phyloP scores from a whole-genome alignment of 2,113 vertebrate species.

The Gracilinanus agilis region DNA sequence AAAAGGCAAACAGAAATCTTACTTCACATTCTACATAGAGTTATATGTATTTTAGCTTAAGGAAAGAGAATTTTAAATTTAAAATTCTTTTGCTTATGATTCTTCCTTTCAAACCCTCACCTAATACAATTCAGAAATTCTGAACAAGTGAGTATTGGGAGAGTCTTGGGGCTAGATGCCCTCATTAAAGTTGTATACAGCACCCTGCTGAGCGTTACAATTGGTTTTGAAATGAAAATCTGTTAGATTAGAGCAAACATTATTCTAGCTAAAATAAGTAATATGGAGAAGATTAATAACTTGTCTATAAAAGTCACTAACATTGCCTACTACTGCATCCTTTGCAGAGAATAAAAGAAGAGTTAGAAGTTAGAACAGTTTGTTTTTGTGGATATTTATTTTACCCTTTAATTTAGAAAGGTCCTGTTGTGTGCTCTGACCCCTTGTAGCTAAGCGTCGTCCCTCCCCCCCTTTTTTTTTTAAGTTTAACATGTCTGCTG shows the following conservation, averaged over 20 bases:
- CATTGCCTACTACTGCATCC: constrained; percentile 39
- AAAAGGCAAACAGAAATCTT: constrained; percentile 76
- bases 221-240: constrained; percentile 84
- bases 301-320: constrained; percentile 69
- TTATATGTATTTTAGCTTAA: constrained; percentile 38
- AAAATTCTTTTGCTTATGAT: constrained; percentile 70
- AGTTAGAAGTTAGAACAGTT: background rate
- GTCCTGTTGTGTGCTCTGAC: too few species aligned
- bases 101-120: constrained; percentile 57
- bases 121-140: constrained; percentile 67
- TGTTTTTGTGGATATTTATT: constrained; percentile 14
- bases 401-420: constrained; percentile 17
- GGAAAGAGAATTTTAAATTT: constrained; percentile 67
- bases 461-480: background rate
- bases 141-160: constrained; percentile 64
- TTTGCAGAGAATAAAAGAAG: constrained; percentile 40
- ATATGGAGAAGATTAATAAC: constrained; percentile 70
- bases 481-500: constrained; percentile 20
- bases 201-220: constrained; percentile 81
- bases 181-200: constrained; percentile 78
- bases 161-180: constrained; percentile 61
- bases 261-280: constrained; percentile 73
- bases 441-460: too few species aligned
- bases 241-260: constrained; percentile 80
- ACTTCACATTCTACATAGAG: constrained; percentile 47